Percentiles rank a stretch among this genome's conserved stretches.
phyloP scores from a whole-genome alignment of 2,113 vertebrate genomes.

The Bubo scandiacus region DNA sequence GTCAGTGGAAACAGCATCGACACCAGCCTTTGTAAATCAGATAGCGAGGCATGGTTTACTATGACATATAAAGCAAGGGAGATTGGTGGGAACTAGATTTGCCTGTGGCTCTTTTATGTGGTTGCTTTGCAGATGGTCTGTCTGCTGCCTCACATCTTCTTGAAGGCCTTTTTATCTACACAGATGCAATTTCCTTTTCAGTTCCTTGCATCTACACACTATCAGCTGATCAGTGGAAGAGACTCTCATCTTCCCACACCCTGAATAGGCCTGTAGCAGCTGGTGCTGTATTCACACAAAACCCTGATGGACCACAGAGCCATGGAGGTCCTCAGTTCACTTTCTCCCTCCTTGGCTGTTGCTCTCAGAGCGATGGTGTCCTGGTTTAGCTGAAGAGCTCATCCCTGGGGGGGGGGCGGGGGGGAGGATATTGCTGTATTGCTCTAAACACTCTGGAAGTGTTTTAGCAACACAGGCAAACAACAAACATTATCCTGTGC shows the following conservation, averaged over 20 bases:
- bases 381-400: not conserved
- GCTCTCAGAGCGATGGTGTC: not conserved
- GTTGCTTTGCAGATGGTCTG: not conserved
- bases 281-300: not conserved
- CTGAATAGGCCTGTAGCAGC: not conserved
- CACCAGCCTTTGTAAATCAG: not conserved
- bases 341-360: not conserved
- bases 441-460: conserved; percentile 13
- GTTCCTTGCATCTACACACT: not conserved
- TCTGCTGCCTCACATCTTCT: not conserved
- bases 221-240: not conserved
- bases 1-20: not conserved
- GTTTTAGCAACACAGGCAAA: conserved; percentile 54
- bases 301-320: not conserved
- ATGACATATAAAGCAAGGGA: not conserved
- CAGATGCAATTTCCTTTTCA: not conserved
- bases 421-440: not conserved
- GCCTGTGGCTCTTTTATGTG: not conserved
- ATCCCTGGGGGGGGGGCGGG: not conserved
- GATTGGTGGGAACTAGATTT: not conserved
- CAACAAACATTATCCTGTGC: conserved; percentile 40
- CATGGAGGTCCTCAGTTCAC: not conserved
- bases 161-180: not conserved
- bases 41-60: not conserved
- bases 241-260: not conserved